phyloP scores from a whole-genome alignment of 2,888 invertebrate genomes.

The Theretra japonica region DNA sequence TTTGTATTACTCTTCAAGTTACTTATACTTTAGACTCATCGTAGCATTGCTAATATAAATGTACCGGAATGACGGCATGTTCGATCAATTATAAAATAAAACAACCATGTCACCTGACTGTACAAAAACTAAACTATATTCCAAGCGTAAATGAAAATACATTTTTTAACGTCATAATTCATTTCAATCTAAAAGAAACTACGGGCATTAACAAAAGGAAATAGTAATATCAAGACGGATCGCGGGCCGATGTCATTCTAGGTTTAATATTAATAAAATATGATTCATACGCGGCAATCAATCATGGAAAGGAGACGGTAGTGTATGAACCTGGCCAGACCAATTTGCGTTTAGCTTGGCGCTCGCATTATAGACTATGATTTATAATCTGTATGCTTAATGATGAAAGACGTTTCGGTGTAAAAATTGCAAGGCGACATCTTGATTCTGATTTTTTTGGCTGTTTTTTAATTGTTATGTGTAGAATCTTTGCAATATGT shows the following conservation, averaged over 20 bases:
- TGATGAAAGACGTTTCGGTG: neutral
- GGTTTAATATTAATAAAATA: constrained; percentile 25
- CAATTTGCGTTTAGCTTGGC: constrained; percentile 12
- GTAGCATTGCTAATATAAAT: no score
- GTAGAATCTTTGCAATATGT: no score
- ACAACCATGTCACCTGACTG: no score
- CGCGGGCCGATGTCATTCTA: constrained; percentile 3
- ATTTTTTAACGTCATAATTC: constrained; percentile 6
- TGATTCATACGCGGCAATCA: neutral
- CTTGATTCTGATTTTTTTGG: neutral
- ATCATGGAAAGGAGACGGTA: constrained; percentile 1
- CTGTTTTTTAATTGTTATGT: neutral
- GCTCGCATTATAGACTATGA: constrained; percentile 2
- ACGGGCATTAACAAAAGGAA: constrained; percentile 4
- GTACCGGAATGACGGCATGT: no score
- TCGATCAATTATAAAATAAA: no score
- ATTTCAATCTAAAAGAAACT: neutral
- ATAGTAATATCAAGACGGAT: constrained; percentile 22
- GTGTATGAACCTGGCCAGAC: constrained; percentile 13
- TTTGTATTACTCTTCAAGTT: no score
- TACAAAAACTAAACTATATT: no score
- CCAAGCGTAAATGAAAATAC: neutral
- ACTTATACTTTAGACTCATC: no score
- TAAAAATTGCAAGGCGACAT: neutral
- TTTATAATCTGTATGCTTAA: neutral